Evolutionary conservation across 2,113 vertebrate species (phyloP).

Genomic region (Zosterops borbonicus): DNA sequence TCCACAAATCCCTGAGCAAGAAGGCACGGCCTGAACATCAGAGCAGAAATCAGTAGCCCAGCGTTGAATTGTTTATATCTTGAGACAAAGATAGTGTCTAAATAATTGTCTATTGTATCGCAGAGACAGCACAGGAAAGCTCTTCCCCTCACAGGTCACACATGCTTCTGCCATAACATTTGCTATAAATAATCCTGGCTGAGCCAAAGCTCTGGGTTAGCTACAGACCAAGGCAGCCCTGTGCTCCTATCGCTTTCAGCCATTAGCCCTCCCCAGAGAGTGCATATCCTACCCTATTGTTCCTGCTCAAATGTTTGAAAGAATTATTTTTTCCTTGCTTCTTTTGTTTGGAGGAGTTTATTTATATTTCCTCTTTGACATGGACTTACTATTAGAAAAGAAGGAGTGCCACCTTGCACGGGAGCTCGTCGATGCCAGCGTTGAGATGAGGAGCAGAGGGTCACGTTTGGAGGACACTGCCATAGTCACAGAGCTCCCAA

Average conservation of each 20-base stretch:
- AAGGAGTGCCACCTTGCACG: background rate
- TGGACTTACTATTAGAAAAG: slow-evolving; percentile 28
- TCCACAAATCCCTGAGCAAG: background rate
- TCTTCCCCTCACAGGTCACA: slow-evolving; percentile 54
- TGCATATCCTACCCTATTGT: slow-evolving; percentile 64
- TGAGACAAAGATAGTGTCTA: slow-evolving; percentile 35
- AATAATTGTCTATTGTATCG: slow-evolving; percentile 59
- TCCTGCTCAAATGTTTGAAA: slow-evolving; percentile 64
- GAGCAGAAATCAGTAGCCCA: slow-evolving; percentile 1
- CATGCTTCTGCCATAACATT: slow-evolving; percentile 58
- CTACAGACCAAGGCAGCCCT: background rate
- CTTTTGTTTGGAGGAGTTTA: slow-evolving; percentile 59
- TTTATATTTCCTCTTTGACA: slow-evolving; percentile 58
- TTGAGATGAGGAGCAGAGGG: background rate
- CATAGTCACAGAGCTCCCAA: background rate
- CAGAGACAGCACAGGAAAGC: slow-evolving; percentile 67
- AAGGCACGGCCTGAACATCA: background rate
- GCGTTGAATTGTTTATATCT: slow-evolving; percentile 24
- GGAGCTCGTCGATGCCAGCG: background rate
- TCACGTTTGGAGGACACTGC: background rate
- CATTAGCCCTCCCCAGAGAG: slow-evolving; percentile 55
- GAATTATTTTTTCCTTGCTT: slow-evolving; percentile 69
- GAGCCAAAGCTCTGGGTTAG: slow-evolving; percentile 17
- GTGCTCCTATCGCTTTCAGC: slow-evolving; percentile 33
- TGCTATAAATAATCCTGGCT: slow-evolving; percentile 36